A percentile compares a stretch with the other conserved stretches of the same genome.
These are phyloP conservation scores for Callyntrura guangdongensis DNA, from an alignment of 2,888 invertebrate species.

Conservation along the genomic window DNA sequence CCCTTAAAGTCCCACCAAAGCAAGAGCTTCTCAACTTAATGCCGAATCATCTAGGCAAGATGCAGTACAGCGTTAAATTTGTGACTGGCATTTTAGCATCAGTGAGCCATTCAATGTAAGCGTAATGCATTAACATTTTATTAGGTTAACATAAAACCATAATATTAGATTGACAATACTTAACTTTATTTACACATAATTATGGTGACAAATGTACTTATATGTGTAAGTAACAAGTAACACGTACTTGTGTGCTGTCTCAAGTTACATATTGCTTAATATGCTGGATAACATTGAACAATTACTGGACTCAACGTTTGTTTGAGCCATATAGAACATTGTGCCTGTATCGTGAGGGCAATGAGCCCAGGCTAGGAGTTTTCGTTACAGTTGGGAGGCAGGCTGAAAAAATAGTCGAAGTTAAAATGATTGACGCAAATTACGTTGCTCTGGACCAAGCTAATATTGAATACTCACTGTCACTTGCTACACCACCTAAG, in stretches of 20 bases:
- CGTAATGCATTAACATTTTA: not conserved
- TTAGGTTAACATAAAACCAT: no score
- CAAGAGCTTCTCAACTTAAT: constrained; percentile 74
- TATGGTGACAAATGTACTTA: no score
- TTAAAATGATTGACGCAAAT: constrained; percentile 72
- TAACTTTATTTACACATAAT: no score
- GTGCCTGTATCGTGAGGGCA: constrained; percentile 74
- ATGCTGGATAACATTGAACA: no score
- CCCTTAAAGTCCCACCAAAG: constrained; percentile 76
- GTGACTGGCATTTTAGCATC: constrained; percentile 75
- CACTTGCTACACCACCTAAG: constrained; percentile 61
- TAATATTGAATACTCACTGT: constrained; percentile 68
- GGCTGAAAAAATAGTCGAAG: constrained; percentile 53
- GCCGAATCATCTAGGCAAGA: constrained; percentile 68
- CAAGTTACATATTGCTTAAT: no score
- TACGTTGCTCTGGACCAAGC: constrained; percentile 64
- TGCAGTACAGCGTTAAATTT: constrained; percentile 68
- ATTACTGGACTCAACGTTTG: no score
- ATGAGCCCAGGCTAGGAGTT: constrained; percentile 75
- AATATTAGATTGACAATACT: no score
- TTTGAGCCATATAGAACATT: constrained; percentile 52
- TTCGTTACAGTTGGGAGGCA: constrained; percentile 52
- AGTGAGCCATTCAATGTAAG: constrained; percentile 77
- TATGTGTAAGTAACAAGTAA: no score
- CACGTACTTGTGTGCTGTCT: no score